phyloP scores from a whole-genome alignment of 2,888 invertebrate genomes.

The Tetranychus piercei region DNA sequence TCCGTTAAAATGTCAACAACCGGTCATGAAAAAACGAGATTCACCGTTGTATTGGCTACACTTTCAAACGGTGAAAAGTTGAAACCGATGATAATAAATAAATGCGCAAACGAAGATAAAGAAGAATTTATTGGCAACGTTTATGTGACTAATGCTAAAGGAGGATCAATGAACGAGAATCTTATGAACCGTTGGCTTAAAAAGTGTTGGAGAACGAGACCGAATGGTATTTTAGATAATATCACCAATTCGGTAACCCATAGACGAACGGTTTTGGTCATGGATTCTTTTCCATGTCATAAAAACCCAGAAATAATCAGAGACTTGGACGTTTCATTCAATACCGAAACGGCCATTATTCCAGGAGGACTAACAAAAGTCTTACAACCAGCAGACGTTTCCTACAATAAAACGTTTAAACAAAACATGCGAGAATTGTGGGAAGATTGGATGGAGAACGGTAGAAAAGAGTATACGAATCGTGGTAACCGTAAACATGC shows the following conservation, averaged over 20 bases:
- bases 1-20: too few species aligned
- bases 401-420: neutral
- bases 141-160: too few species aligned
- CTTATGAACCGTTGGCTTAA: neutral
- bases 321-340: neutral
- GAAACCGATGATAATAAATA: too few species aligned
- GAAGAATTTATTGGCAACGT: too few species aligned
- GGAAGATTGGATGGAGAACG: neutral
- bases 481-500: neutral
- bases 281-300: neutral
- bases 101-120: too few species aligned
- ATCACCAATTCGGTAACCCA: neutral
- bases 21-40: too few species aligned
- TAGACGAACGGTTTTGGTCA: neutral
- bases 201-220: neutral
- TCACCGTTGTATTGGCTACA: too few species aligned
- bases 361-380: neutral
- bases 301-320: neutral
- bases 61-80: too few species aligned
- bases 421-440: neutral
- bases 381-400: neutral
- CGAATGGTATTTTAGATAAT: neutral
- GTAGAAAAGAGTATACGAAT: neutral
- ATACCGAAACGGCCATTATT: too few species aligned
- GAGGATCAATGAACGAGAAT: neutral